Conservation (phyloP, 2,113 vertebrate genomes). For the Lepus europaeus region DNA sequence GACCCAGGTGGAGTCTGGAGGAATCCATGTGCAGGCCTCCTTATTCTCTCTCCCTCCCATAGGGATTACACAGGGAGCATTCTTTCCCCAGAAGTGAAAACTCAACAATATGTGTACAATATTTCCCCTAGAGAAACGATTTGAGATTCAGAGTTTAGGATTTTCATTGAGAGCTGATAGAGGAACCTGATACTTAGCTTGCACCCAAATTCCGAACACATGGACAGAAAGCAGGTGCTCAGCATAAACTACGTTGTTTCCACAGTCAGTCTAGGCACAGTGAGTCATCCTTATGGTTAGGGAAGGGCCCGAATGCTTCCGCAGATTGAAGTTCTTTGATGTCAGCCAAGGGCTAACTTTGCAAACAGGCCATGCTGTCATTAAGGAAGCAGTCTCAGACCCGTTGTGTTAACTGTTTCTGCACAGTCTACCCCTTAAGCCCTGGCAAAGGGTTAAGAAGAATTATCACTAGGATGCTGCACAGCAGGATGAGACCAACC, state of each 20-base stretch:
- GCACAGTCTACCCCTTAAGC: background rate
- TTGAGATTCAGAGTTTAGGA: slow-evolving; percentile 19
- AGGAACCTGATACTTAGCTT: background rate
- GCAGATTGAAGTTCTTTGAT: background rate
- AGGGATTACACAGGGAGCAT: background rate
- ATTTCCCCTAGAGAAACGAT: background rate
- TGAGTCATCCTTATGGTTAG: background rate
- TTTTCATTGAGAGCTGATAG: background rate
- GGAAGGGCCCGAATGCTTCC: background rate
- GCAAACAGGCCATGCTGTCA: background rate
- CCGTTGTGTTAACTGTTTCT: background rate
- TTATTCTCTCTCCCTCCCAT: background rate
- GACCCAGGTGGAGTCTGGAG: background rate
- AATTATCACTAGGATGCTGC: background rate
- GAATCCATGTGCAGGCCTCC: background rate
- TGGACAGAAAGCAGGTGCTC: background rate
- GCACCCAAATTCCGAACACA: slow-evolving; percentile 44
- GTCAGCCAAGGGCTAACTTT: background rate
- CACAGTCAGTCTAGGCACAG: background rate
- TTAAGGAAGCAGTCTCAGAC: background rate
- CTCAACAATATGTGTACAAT: background rate
- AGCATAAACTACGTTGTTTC: background rate
- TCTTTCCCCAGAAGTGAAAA: background rate
- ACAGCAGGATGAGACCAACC: background rate
- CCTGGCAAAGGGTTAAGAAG: background rate